These are phyloP conservation scores for Baryphthengus martii DNA, from an alignment of 2,113 vertebrate species.

Conservation along the genomic window DNA sequence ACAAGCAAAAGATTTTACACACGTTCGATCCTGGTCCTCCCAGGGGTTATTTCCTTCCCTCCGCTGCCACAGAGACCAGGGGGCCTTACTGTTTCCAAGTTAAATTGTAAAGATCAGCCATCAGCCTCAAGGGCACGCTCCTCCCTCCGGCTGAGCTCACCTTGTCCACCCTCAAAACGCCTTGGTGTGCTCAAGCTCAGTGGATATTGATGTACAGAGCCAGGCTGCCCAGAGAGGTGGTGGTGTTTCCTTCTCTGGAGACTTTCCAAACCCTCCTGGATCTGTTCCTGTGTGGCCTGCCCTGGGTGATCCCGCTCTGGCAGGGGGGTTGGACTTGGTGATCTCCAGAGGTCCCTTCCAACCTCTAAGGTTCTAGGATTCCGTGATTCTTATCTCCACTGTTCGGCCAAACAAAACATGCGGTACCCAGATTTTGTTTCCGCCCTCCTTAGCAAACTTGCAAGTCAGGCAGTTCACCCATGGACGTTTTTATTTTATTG, in stretches of 20 bases:
- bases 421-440: background rate
- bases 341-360: too few species aligned
- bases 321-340: too few species aligned
- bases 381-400: fast-evolving
- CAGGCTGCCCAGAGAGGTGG: too few species aligned
- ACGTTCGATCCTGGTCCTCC: background rate
- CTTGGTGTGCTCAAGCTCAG: background rate
- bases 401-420: fast-evolving
- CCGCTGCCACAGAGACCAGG: background rate
- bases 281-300: too few species aligned
- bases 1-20: background rate
- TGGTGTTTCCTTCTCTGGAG: too few species aligned
- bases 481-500: background rate
- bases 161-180: background rate
- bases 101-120: background rate
- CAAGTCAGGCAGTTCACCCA: background rate
- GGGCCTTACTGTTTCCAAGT: fast-evolving
- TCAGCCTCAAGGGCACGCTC: fast-evolving
- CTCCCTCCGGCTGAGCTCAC: background rate
- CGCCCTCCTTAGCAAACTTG: fast-evolving
- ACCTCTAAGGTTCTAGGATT: too few species aligned
- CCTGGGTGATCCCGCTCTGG: too few species aligned
- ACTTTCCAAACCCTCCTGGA: too few species aligned
- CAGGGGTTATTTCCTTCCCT: background rate
- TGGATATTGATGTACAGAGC: fast-evolving